Conservation (phyloP, 2,888 invertebrate species). For the Anagyrus pseudococci region DNA sequence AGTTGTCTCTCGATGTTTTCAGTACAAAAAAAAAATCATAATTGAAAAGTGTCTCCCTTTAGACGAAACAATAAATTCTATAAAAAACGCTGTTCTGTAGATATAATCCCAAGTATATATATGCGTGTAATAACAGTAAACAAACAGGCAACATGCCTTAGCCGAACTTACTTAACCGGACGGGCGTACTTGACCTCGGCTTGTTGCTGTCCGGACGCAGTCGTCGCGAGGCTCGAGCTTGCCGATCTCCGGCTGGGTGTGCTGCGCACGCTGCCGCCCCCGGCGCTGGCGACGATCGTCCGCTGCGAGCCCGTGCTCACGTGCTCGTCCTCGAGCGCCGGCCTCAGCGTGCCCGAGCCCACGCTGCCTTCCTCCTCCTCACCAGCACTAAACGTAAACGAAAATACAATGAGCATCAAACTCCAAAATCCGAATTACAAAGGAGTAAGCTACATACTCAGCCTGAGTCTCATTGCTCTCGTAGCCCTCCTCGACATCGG, state of each 20-base stretch:
- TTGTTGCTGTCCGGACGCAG: slow-evolving; percentile 33
- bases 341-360: slow-evolving; percentile 46
- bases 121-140: not conserved
- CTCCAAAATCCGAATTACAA: no score
- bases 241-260: slow-evolving; percentile 44
- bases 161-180: slow-evolving; percentile 55
- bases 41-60: not conserved
- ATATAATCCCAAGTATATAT: not conserved
- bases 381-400: no score
- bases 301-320: slow-evolving; percentile 44
- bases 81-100: not conserved
- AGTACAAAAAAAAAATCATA: no score
- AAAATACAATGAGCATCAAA: no score
- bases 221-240: not conserved
- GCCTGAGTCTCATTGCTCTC: slow-evolving; percentile 55
- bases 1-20: not conserved
- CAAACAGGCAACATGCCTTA: slow-evolving; percentile 41
- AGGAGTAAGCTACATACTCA: slow-evolving; percentile 46
- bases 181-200: slow-evolving; percentile 58
- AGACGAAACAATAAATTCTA: not conserved
- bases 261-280: slow-evolving; percentile 40
- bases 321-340: slow-evolving; percentile 46
- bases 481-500: slow-evolving; percentile 53
- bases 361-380: not conserved
- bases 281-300: slow-evolving; percentile 47